A percentile compares a stretch with the other conserved stretches of the same genome.
Evolutionary conservation across 30 jellyfish, hydroid and myxozoan species (phyloP).

Genomic region (Aurelia aurita): DNA sequence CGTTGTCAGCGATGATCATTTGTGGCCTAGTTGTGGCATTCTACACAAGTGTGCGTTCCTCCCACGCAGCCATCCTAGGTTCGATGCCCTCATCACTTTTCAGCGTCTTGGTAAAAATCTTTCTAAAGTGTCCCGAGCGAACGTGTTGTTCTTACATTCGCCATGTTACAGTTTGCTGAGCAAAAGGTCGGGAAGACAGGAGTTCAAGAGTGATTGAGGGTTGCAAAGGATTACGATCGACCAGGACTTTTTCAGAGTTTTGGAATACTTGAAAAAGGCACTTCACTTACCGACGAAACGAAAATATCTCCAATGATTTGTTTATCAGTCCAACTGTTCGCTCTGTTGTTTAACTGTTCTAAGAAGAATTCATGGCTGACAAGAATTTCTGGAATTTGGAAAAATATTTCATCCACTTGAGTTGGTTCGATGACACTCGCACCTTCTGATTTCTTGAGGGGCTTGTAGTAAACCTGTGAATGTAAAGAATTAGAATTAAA

Average conservation of each 20-base stretch:
- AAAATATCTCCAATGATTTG: slow-evolving; percentile 94
- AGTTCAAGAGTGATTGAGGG: no score
- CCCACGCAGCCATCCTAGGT: no score
- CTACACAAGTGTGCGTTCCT: no score
- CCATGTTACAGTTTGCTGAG: no score
- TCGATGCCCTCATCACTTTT: no score
- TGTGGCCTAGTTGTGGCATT: no score
- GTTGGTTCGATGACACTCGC: slow-evolving; percentile 82
- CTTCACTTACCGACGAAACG: slow-evolving; percentile 83
- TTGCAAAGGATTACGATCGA: neutral
- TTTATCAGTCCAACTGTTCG: slow-evolving; percentile 86
- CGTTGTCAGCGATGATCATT: no score
- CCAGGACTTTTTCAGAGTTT: neutral
- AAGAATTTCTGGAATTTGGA: slow-evolving; percentile 95
- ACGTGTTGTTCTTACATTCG: no score
- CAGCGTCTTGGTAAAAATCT: no score
- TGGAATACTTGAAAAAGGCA: neutral
- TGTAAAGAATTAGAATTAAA: neutral
- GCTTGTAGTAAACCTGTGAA: slow-evolving; percentile 84
- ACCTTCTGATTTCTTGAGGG: slow-evolving; percentile 89
- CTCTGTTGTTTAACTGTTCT: slow-evolving; percentile 89
- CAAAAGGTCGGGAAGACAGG: no score
- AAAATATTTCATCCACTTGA: slow-evolving; percentile 93
- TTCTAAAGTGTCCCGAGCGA: no score
- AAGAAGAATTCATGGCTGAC: slow-evolving; percentile 89